Percentiles rank a stretch among this genome's conserved stretches.
phyloP scores from a whole-genome alignment of 2,888 invertebrate species.

The Metalampra italica region DNA sequence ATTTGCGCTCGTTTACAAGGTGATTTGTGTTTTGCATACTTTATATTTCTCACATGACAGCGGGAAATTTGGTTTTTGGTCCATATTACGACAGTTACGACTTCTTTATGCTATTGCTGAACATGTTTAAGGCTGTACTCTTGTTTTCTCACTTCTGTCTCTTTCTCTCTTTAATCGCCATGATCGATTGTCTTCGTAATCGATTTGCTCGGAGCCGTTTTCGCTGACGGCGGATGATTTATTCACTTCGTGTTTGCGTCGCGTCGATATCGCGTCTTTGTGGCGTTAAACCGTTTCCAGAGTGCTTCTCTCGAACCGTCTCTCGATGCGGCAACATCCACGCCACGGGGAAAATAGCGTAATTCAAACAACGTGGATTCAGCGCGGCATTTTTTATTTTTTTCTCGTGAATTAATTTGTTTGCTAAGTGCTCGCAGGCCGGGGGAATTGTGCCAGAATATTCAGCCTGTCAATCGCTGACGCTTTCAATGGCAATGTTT shows the following conservation, averaged over 20 bases:
- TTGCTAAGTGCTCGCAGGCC: constrained; percentile 50
- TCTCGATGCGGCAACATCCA: constrained; percentile 39
- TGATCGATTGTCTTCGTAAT: constrained; percentile 50
- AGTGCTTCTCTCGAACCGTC: constrained; percentile 29
- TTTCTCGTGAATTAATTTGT: constrained; percentile 59
- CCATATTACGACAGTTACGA: not conserved
- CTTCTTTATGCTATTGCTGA: not conserved
- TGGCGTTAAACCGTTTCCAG: constrained; percentile 42
- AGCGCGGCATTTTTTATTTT: constrained; percentile 44
- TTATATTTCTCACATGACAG: not conserved
- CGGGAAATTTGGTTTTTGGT: not conserved
- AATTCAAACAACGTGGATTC: constrained; percentile 44
- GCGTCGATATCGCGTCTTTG: constrained; percentile 49
- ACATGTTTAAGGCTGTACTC: constrained; percentile 19
- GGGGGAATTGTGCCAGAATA: constrained; percentile 44
- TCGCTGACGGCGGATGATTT: constrained; percentile 52
- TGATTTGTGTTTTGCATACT: not conserved
- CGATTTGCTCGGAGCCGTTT: constrained; percentile 49
- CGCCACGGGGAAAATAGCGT: constrained; percentile 47
- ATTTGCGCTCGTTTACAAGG: not conserved
- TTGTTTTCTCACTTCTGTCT: constrained; percentile 25
- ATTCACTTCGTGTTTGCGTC: constrained; percentile 52
- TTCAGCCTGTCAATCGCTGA: constrained; percentile 41
- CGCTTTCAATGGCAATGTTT: constrained; percentile 46
- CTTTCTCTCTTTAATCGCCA: constrained; percentile 29